These are phyloP conservation scores for Coturnix japonica DNA, from an alignment of 2,113 vertebrate species.

Conservation along the genomic window DNA sequence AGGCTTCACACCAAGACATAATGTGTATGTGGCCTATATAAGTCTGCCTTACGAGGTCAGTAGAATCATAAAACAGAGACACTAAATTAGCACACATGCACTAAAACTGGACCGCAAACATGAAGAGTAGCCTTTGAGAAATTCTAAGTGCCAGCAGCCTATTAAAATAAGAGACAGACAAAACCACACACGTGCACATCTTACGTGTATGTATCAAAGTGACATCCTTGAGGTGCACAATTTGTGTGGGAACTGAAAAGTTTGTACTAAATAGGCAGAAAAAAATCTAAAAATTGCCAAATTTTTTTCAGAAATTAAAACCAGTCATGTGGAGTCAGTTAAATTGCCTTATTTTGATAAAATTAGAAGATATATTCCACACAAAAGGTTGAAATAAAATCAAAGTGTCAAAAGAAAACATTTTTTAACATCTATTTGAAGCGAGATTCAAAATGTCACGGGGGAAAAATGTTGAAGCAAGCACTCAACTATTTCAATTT, in stretches of 20 bases:
- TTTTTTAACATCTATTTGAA: slow-evolving; percentile 38
- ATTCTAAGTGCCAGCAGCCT: neutral
- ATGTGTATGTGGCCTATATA: neutral
- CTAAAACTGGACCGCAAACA: neutral
- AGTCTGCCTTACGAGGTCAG: neutral
- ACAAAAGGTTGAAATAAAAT: slow-evolving; percentile 52
- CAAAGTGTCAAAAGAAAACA: slow-evolving; percentile 67
- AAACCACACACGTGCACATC: neutral
- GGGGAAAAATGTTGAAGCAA: slow-evolving; percentile 51
- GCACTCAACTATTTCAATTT: slow-evolving; percentile 35
- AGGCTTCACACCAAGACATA: neutral
- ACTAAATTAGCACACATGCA: neutral
- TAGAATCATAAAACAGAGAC: neutral
- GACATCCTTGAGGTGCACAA: neutral
- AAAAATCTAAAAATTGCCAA: neutral
- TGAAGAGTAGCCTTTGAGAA: neutral
- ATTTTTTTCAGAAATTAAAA: neutral
- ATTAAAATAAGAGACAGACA: neutral
- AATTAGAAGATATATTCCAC: slow-evolving; percentile 44
- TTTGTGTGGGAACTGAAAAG: neutral
- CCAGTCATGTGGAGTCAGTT: neutral
- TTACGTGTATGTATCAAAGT: neutral
- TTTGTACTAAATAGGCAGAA: neutral
- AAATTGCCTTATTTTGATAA: slow-evolving; percentile 64
- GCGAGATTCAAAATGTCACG: slow-evolving; percentile 51